phyloP scores from a whole-genome alignment of 1,140 invertebrate genomes.

The Bombus affinis region DNA sequence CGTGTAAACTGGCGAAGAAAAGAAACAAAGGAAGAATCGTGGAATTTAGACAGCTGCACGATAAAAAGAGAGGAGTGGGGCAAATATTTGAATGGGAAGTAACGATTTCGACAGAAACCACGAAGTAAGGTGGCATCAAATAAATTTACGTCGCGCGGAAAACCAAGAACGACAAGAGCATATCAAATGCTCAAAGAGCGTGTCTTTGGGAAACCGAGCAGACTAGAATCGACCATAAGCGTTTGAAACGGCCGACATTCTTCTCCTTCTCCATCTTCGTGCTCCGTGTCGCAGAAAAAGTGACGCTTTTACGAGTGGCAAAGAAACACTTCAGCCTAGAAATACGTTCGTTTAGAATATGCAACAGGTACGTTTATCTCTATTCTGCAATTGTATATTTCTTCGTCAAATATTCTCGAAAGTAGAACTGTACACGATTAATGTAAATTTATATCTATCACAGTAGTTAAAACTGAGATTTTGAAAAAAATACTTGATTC shows the following conservation, averaged over 20 bases:
- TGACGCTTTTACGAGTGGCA: not conserved
- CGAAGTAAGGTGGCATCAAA: not conserved
- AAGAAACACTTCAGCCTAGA: not conserved
- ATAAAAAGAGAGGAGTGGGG: not conserved
- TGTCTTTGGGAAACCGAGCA: conserved; percentile 6
- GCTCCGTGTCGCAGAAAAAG: not conserved
- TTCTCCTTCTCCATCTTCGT: not conserved
- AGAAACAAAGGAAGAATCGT: too few relatives aligned
- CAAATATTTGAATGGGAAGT: not conserved
- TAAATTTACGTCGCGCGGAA: not conserved
- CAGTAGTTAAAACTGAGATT: not conserved
- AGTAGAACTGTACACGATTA: not conserved
- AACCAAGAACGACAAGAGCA: not conserved
- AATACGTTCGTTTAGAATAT: not conserved
- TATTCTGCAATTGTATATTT: not conserved
- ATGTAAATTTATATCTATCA: not conserved
- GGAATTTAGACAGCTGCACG: not conserved
- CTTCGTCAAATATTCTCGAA: not conserved
- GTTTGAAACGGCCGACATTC: not conserved
- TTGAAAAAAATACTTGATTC: not conserved
- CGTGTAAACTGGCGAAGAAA: too few relatives aligned
- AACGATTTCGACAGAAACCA: not conserved
- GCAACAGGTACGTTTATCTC: conserved; percentile 5
- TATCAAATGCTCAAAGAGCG: not conserved
- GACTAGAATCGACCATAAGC: not conserved